These are phyloP conservation scores for Megaceryle torquata DNA, from an alignment of 2,113 vertebrate species.

Conservation along the genomic window DNA sequence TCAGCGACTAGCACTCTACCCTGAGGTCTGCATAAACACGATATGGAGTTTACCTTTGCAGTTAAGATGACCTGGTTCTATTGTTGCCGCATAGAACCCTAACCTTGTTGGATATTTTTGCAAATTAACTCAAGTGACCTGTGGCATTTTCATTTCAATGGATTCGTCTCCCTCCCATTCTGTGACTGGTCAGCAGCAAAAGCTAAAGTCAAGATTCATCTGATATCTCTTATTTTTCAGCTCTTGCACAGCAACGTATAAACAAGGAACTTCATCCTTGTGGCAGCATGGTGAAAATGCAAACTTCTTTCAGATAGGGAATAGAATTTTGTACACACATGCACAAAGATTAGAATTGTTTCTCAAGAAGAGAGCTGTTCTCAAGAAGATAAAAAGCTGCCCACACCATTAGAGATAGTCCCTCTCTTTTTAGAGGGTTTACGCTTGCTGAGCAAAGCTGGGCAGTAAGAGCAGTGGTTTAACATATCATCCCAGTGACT, in stretches of 20 bases:
- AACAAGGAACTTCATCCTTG: not conserved
- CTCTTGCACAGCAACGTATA: not conserved
- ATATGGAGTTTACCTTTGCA: not conserved
- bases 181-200: not conserved
- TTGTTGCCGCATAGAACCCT: not conserved
- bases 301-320: not conserved
- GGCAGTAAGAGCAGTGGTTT: not conserved
- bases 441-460: not conserved
- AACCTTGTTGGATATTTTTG: not conserved
- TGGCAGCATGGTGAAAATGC: not conserved
- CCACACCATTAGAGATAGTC: not conserved
- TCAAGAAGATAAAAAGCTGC: not conserved
- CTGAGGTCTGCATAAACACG: not conserved
- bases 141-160: not conserved
- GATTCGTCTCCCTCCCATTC: not conserved
- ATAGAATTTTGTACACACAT: not conserved
- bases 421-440: not conserved
- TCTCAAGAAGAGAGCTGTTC: not conserved
- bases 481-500: not conserved
- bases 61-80: not conserved
- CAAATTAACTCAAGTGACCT: not conserved
- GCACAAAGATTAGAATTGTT: not conserved
- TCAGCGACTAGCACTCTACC: no score
- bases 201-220: not conserved
- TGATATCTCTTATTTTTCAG: not conserved